Percentiles rank a stretch among this genome's conserved stretches.
Evolutionary conservation across 2,888 invertebrate species (phyloP).

Genomic region (Diaprepes abbreviatus): DNA sequence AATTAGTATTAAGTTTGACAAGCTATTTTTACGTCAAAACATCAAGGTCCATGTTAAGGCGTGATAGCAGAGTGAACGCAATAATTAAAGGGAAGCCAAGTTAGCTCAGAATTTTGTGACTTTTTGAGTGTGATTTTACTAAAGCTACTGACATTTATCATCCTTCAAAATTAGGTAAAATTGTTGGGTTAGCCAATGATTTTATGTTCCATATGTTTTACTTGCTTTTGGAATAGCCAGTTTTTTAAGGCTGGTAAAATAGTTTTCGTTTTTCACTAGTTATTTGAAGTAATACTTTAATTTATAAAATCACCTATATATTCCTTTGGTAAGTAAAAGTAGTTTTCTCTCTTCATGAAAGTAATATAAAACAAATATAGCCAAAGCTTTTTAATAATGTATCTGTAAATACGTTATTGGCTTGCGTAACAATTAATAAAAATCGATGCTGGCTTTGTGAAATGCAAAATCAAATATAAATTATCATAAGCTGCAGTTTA

Average conservation of each 20-base stretch:
- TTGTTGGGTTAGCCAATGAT: constrained; percentile 14
- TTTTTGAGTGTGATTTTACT: constrained; percentile 41
- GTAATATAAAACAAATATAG: no score
- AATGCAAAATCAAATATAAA: not conserved
- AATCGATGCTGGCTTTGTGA: not conserved
- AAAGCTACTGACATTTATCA: constrained; percentile 39
- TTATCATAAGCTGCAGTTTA: constrained; percentile 3
- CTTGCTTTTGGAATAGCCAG: not conserved
- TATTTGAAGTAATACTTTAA: no score
- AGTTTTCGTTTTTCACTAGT: not conserved
- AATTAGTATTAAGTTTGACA: constrained; percentile 1
- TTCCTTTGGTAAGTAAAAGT: not conserved
- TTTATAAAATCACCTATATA: no score
- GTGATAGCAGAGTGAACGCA: constrained; percentile 30
- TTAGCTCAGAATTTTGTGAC: constrained; percentile 38
- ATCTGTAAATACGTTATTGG: not conserved
- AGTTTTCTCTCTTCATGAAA: not conserved
- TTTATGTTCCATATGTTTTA: not conserved
- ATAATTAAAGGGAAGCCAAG: constrained; percentile 25
- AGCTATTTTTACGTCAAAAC: constrained; percentile 32
- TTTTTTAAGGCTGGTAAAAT: not conserved
- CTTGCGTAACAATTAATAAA: not conserved
- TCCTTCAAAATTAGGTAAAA: constrained; percentile 19
- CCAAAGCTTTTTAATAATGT: no score
- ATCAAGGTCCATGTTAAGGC: constrained; percentile 34